Evolutionary conservation across 2,113 vertebrate species (phyloP), one percentile per base, ranked within the genome.

Genomic region (Colossoma macropomum): DNA sequence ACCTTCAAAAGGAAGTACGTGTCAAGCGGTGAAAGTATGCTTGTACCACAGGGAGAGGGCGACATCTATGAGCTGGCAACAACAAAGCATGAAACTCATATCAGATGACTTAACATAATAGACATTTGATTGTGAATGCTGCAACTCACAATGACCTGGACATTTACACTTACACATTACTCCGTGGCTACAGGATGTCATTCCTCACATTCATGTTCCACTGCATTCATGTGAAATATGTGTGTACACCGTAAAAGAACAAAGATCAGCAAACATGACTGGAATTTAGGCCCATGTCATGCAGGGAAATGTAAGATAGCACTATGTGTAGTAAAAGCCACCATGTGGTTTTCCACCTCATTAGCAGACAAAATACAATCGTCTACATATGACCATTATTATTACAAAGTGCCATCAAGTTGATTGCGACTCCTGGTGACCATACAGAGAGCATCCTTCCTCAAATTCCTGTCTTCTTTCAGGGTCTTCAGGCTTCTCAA

Each of bases 21-120:
- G 54, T 50, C 34, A 62, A 72, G 17, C 59, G 28, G 48, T 75
- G 80, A 34, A 13, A 34, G 15, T 56, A 54, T 28, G 45, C 34
- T 54, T 52, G 45, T 56, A 75, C 48, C 15, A 30, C 79, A 45
- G 30, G 48, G 72, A 34, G 30, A 75, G 71, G 48, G 80, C 71
- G 41, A 81, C 59, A 66, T 62, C 79, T 66, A 27, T 52, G 28
- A 81, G 27, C 50, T 75, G 41, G 70, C 13, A 65, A n/a, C 38
- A n/a, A 15, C 62, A 27, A 65, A 76, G 38, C 11, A 41, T 5
- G n/a, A 76, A 82, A 77, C 50, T 68, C 56, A 69, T 3, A 11
- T 25, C 73, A 77, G 75, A 60, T 41, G 25, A 69, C 52, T 8
- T 27, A 38, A 75, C 21, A 34, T 23, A 32, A 34, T 7, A 56